Evolutionary conservation across 1,140 invertebrate species (phyloP), one percentile per base, ranked within the genome.

Genomic region (Nasonia giraulti): DNA sequence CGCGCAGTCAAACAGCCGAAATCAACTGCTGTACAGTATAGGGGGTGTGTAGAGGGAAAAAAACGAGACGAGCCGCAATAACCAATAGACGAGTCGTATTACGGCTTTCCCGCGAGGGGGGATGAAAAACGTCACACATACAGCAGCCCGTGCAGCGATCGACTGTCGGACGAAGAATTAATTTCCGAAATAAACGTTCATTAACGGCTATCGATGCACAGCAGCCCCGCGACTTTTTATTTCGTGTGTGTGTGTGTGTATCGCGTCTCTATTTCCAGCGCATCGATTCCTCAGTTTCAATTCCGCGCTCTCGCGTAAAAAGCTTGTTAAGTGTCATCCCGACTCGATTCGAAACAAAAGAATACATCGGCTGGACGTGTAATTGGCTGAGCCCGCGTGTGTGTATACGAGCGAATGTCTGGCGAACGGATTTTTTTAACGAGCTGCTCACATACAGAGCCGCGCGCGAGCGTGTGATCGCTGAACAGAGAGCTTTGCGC

Each of bases 61-160:
- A 81, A 6, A 69, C n/a, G 20, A 75, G 11, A 40, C 69, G 33
- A 68, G 4, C 44, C 33, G 50, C 37, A 79, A 84, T 79, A 62
- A 74, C 55, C 44, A 69, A 81, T 76, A 81, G 27, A 68, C 20
- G 71, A 31, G 68, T 75, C 69, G 37, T 47, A 84, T 84, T 84
- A 80, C 33, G 37, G 20, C 77, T 83, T 83, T 33, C 0, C 68
- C 23, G 11, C 27, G 27, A 27, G 68, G 1, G 31, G n/a, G 68
- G n/a, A n/a, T 33, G 33, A 82, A 12, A 20, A 68, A 62, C 33
- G 37, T 75, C 47, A 12, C 7, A 5, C 4, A n/a, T 62, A 20
- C 47, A 11, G 17, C 37, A 47, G 7, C 27, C 27, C 0, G 6
- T 75, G 37, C 47, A 20, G 1, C 76, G 37, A 75, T n/a, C 2